Percentiles rank a stretch among this genome's conserved stretches.
Evolutionary conservation across 2,797 vertebrate species (phyloP).

Genomic region (Mergus octosetaceus): DNA sequence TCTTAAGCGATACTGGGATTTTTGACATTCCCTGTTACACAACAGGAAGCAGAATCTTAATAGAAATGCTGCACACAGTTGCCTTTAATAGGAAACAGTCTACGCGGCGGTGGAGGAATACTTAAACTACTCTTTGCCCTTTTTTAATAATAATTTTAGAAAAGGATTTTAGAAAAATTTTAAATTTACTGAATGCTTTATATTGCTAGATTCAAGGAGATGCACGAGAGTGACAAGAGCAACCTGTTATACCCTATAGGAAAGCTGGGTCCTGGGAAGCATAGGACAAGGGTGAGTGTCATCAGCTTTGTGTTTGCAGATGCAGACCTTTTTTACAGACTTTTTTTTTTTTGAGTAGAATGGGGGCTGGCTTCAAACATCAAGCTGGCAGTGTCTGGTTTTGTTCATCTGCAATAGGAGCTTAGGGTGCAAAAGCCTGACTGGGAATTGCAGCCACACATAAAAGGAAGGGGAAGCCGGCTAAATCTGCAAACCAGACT

Average conservation of each 20-base stretch:
- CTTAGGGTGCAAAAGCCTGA: not conserved
- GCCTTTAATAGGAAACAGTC: conserved; percentile 46
- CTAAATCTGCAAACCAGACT: not conserved
- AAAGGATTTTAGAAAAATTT: not conserved
- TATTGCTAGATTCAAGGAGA: not conserved
- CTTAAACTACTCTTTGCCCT: not conserved
- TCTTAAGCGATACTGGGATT: conserved; percentile 9
- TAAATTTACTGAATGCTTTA: not conserved
- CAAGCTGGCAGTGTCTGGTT: not conserved
- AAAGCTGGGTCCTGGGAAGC: not conserved
- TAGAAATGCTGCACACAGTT: not conserved
- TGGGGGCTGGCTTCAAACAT: not conserved
- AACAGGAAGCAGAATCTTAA: conserved; percentile 61
- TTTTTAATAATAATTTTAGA: not conserved
- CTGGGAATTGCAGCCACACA: not conserved
- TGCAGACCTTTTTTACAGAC: not conserved
- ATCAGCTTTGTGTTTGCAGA: not conserved
- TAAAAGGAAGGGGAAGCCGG: not conserved
- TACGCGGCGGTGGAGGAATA: not conserved
- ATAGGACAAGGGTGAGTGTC: not conserved
- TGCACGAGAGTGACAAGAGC: not conserved
- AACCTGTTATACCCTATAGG: not conserved
- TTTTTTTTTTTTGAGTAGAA: not conserved
- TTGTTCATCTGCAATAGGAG: not conserved
- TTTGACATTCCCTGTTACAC: conserved; percentile 61